Evolutionary conservation across 2,797 vertebrate genomes (phyloP).

Genomic region (Sebastes hubbsi): DNA sequence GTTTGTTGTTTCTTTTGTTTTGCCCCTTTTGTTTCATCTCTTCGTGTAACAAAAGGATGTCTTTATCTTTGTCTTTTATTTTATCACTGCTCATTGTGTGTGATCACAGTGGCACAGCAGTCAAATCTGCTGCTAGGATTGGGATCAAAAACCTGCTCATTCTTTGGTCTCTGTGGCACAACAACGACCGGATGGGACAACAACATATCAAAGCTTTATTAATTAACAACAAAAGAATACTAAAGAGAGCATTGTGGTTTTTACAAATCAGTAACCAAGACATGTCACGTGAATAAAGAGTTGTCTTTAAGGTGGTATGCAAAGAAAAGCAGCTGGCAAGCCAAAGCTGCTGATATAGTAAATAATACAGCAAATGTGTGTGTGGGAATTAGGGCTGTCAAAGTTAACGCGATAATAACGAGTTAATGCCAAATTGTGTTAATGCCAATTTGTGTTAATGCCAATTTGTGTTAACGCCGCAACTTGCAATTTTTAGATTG

Average conservation of each 20-base stretch:
- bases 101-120: conserved; percentile 42
- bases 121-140: conserved; percentile 12
- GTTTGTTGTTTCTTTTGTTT: conserved; percentile 28
- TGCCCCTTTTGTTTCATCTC: conserved; percentile 2
- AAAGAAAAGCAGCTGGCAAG: not conserved
- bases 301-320: conserved; percentile 2
- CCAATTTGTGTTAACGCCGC: too few species aligned
- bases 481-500: too few species aligned
- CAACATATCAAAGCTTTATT: conserved; percentile 18
- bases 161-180: conserved; percentile 27
- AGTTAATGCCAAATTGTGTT: too few species aligned
- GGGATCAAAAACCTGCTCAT: conserved; percentile 18
- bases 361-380: not conserved
- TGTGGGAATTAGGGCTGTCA: not conserved
- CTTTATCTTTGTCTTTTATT: conserved; percentile 50
- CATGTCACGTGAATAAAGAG: conserved; percentile 14
- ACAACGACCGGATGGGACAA: conserved; percentile 20
- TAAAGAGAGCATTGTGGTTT: not conserved
- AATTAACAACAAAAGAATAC: conserved; percentile 43
- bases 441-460: too few species aligned
- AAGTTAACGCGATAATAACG: too few species aligned
- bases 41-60: conserved; percentile 23
- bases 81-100: conserved; percentile 49
- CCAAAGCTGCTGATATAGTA: not conserved
- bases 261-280: conserved; percentile 28